These are phyloP conservation scores for Cyprinodon brontotheroides DNA, from an alignment of 2,113 vertebrate species.

Conservation along the genomic window DNA sequence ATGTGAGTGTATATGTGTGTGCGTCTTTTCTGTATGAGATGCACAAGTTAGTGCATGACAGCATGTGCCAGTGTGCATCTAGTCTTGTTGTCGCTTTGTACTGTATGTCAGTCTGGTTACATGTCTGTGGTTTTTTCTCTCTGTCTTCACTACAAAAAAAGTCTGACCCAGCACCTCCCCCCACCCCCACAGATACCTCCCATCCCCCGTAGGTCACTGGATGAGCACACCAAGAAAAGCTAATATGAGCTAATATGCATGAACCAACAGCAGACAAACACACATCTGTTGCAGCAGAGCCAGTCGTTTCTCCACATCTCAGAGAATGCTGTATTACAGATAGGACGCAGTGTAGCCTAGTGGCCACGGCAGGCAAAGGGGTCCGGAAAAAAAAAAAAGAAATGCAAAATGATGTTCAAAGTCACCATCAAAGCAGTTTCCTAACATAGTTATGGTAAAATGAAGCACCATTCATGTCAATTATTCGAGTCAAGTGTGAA, in stretches of 20 bases:
- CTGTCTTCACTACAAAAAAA: constrained; percentile 24
- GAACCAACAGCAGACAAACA: constrained; percentile 61
- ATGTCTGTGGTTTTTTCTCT: constrained; percentile 13
- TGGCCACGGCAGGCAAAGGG: constrained; percentile 68
- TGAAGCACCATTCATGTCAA: not conserved
- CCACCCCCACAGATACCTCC: constrained; percentile 20
- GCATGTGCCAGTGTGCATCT: constrained; percentile 64
- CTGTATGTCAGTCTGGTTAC: constrained; percentile 13
- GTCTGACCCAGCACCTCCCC: constrained; percentile 16
- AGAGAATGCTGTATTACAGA: constrained; percentile 47
- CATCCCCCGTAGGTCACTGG: constrained; percentile 58
- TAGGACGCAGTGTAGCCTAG: constrained; percentile 81
- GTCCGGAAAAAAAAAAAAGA: constrained; percentile 14
- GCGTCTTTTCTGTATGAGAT: constrained; percentile 34
- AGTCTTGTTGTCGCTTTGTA: constrained; percentile 37
- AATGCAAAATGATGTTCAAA: not conserved
- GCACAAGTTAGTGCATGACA: constrained; percentile 67
- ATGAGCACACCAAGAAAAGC: constrained; percentile 39
- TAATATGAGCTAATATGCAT: constrained; percentile 44
- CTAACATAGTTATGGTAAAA: not conserved
- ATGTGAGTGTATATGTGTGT: constrained; percentile 4
- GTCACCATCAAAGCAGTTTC: not conserved
- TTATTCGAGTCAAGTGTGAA: not conserved
- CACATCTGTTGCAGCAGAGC: constrained; percentile 74
- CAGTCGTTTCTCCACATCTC: constrained; percentile 67